Base-by-base conservation (phyloP, 1,140 invertebrate genomes). In the Drosophila mojavensis region DNA sequence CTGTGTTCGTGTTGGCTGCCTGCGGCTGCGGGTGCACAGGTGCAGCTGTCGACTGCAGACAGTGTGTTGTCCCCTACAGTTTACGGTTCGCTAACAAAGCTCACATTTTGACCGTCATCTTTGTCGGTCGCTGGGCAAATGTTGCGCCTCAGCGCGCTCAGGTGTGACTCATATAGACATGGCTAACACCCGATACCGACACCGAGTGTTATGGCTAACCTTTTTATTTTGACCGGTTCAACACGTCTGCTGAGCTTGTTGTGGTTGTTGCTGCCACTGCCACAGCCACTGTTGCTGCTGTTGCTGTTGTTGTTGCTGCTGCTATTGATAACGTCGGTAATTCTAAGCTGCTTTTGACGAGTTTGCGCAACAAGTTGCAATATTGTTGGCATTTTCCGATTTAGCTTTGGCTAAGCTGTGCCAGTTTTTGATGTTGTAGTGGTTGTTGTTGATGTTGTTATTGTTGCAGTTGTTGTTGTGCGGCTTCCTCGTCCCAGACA, bases 151-250 rank as follows among this genome's bases (percentile, higher is more conserved):
- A 85, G 63, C 53, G 79, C 54, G 9, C 54, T 58, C 82, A 86
- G 82, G 83, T 88, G 82, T 85, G 82, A 85, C 53, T 85, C 82
- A 85, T 78, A 33, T 75, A 55, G 75, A 82, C 64, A 63, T 68
- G 83, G 79, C 64, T 83, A 88, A 83, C 82, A 88, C 64, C 83
- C 83, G 68, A 56, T 6, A 30, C 43, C 7, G 65, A 50, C 13
- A 24, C 43, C 10, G 17, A 39, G 53, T 69, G 43, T 60, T 62
- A 36, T 62, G 65, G 75, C 71, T 85, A 86, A 85, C 82, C 82
- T 86, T 71, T 86, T 59, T 72, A 75, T 81, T 85, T 78, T 82
- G 75, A 85, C 79, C 79, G 63, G 67, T 63, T 80, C 72, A 85
- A 82, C 82, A 76, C 82, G 79, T 76, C 79, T 67, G 70, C 56